A percentile compares a stretch with the other conserved stretches of the same genome.
Conservation (phyloP, 2,797 vertebrate species). For the Cynodonichthys magdalenae region DNA sequence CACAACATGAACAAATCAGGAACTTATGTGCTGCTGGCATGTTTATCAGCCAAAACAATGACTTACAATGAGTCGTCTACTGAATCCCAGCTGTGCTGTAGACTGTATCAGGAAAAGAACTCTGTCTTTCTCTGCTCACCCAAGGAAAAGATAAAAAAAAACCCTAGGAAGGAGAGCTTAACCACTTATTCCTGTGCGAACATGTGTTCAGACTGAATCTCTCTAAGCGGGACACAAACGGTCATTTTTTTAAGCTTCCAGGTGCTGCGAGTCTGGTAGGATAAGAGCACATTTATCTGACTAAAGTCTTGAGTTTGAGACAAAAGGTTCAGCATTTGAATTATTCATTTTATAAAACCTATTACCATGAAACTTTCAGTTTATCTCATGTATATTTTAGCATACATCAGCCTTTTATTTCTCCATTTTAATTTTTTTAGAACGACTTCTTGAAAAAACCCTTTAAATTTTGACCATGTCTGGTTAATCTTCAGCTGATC, state of each 20-base stretch:
- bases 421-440: not conserved
- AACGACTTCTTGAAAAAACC: not conserved
- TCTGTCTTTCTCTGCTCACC: conserved; percentile 64
- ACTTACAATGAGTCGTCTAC: conserved; percentile 69
- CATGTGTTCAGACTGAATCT: conserved; percentile 30
- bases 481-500: not conserved
- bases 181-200: conserved; percentile 50
- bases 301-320: too few species aligned
- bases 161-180: conserved; percentile 61
- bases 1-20: conserved; percentile 68
- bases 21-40: conserved; percentile 68
- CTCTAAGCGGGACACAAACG: conserved; percentile 17
- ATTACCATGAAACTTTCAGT: not conserved
- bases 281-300: too few species aligned
- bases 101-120: conserved; percentile 67
- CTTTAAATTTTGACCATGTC: not conserved
- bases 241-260: conserved; percentile 35
- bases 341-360: not conserved
- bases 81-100: conserved; percentile 57
- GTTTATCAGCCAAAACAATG: conserved; percentile 71
- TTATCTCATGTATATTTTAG: not conserved
- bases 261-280: too few species aligned
- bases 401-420: not conserved
- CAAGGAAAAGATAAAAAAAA: conserved; percentile 67
- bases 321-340: not conserved